Evolutionary conservation across 2,113 vertebrate species (phyloP).

Genomic region (Gambusia affinis): DNA sequence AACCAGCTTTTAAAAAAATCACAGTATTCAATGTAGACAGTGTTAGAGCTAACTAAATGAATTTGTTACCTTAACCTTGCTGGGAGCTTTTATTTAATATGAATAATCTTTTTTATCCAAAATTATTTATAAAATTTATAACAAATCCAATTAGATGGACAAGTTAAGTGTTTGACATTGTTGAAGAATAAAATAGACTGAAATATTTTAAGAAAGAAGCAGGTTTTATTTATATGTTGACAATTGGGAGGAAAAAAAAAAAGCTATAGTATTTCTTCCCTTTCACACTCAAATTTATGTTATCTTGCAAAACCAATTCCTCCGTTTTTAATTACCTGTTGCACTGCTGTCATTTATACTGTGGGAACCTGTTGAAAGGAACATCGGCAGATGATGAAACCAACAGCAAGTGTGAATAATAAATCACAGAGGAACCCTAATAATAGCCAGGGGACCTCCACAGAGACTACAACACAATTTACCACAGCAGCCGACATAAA

Average conservation of each 20-base stretch:
- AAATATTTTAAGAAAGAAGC: background rate
- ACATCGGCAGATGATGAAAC: slow-evolving; percentile 54
- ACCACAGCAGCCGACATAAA: background rate
- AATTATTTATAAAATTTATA: slow-evolving; percentile 46
- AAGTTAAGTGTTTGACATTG: slow-evolving; percentile 21
- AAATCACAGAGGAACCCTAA: slow-evolving; percentile 38
- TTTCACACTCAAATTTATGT: slow-evolving; percentile 45
- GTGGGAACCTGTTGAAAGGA: slow-evolving; percentile 39
- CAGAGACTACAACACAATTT: slow-evolving; percentile 6
- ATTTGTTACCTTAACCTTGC: slow-evolving; percentile 43
- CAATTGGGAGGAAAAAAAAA: background rate
- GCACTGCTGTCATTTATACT: slow-evolving; percentile 59
- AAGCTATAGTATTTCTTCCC: slow-evolving; percentile 22
- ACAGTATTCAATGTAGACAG: slow-evolving; percentile 30
- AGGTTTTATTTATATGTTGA: too few relatives aligned
- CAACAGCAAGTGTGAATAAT: slow-evolving; percentile 25
- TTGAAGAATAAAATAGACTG: slow-evolving; percentile 29
- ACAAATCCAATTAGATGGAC: slow-evolving; percentile 24
- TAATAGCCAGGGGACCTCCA: slow-evolving; percentile 23
- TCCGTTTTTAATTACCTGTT: slow-evolving; percentile 61
- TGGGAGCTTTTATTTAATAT: slow-evolving; percentile 35
- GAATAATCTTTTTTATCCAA: background rate
- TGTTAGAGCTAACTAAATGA: slow-evolving; percentile 19
- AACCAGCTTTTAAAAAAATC: background rate
- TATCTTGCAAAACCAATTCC: slow-evolving; percentile 64